Conservation (phyloP, 2,888 invertebrate genomes). For the Platycheirus rosarum region DNA sequence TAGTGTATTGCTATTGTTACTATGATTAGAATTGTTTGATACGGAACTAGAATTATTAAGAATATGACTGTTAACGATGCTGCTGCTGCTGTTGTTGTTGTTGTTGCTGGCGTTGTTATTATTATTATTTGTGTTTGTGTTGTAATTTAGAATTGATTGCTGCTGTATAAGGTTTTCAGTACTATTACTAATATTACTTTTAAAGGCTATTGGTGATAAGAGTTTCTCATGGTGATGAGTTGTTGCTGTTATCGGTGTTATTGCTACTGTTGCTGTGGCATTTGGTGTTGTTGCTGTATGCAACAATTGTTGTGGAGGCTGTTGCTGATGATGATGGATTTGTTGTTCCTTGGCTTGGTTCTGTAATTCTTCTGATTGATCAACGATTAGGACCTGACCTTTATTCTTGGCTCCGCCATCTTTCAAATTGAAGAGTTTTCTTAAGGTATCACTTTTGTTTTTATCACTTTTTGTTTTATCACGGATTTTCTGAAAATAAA, state of each 20-base stretch:
- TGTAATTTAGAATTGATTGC: conserved; percentile 75
- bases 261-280: conserved; percentile 76
- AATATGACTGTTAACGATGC: conserved; percentile 56
- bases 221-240: conserved; percentile 76
- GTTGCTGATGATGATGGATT: conserved; percentile 76
- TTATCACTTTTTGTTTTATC: conserved; percentile 85
- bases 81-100: conserved; percentile 55
- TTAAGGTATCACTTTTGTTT: conserved; percentile 87
- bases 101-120: conserved; percentile 76
- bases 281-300: conserved; percentile 51
- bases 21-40: conserved; percentile 64
- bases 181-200: conserved; percentile 70
- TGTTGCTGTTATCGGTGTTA: conserved; percentile 74
- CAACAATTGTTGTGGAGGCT: conserved; percentile 41
- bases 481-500: conserved; percentile 76
- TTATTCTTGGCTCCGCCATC: conserved; percentile 89
- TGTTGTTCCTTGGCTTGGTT: conserved; percentile 79
- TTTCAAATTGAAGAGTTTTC: conserved; percentile 88
- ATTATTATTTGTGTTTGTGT: conserved; percentile 79
- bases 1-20: conserved; percentile 65
- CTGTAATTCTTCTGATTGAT: conserved; percentile 84
- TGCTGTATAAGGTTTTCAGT: conserved; percentile 74
- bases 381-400: conserved; percentile 89
- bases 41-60: conserved; percentile 66
- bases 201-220: conserved; percentile 76